A percentile compares a stretch with the other conserved stretches of the same genome.
phyloP scores from a whole-genome alignment of 2,113 vertebrate species.

The Rousettus leschenaultii region DNA sequence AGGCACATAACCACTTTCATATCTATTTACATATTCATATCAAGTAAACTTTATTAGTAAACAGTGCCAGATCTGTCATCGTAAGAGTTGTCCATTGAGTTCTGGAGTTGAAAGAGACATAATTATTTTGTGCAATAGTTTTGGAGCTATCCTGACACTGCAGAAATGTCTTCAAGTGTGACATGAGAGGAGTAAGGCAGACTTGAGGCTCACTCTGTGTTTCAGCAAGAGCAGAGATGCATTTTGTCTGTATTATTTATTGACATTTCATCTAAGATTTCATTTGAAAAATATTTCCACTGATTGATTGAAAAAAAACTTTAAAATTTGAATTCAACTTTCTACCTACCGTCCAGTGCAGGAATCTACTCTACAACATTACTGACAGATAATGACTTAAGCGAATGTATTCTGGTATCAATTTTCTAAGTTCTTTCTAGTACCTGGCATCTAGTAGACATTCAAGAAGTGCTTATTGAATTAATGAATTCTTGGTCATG shows the following conservation, averaged over 20 bases:
- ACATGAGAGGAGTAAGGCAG: neutral
- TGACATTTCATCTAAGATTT: neutral
- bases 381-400: neutral
- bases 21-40: neutral
- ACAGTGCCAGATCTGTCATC: neutral
- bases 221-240: neutral
- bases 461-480: neutral
- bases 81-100: neutral
- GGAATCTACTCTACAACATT: neutral
- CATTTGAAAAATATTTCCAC: neutral
- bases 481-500: neutral
- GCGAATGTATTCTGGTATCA: neutral
- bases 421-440: neutral
- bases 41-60: neutral
- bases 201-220: neutral
- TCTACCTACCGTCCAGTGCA: neutral
- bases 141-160: neutral
- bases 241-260: neutral
- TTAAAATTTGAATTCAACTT: constrained; percentile 10
- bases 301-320: neutral
- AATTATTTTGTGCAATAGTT: neutral
- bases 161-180: neutral
- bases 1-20: neutral
- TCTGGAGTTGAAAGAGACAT: neutral
- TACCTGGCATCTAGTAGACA: neutral